These are phyloP conservation scores for Choloepus didactylus DNA, from an alignment of 2,797 vertebrate genomes.

Conservation along the genomic window DNA sequence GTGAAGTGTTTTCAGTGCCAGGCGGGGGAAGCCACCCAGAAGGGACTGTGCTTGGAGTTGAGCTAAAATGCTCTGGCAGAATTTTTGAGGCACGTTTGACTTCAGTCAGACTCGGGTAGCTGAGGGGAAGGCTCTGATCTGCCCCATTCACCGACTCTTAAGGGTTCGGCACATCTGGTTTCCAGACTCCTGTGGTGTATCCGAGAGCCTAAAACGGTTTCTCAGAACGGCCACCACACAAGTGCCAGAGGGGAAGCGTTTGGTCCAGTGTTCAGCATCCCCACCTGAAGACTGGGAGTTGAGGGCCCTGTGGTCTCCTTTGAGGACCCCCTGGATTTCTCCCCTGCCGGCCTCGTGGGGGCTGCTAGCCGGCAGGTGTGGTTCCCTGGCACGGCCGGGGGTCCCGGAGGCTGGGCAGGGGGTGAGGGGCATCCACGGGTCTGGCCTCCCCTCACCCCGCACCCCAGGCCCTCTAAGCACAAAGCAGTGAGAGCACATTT, in stretches of 20 bases:
- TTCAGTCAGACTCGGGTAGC: neutral
- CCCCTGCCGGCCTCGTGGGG: neutral
- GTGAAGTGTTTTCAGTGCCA: neutral
- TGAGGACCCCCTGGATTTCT: neutral
- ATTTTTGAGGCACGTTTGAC: too few relatives aligned
- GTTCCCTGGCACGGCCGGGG: neutral
- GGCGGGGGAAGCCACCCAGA: neutral
- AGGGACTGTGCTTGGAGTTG: neutral
- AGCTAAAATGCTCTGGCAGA: too few relatives aligned
- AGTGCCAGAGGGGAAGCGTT: too few relatives aligned
- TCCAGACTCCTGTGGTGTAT: too few relatives aligned
- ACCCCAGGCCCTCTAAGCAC: neutral
- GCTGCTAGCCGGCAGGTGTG: neutral
- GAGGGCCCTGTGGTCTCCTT: neutral
- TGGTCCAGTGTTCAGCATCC: fast-evolving
- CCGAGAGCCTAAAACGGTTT: neutral
- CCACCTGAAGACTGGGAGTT: neutral
- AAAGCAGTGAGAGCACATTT: neutral
- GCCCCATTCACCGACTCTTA: fast-evolving
- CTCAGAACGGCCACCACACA: fast-evolving
- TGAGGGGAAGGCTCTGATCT: fast-evolving
- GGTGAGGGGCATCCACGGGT: too few relatives aligned
- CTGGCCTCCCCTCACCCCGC: neutral
- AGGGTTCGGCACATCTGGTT: fast-evolving
- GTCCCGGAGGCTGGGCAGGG: too few relatives aligned